Percentiles rank a stretch among this genome's conserved stretches.
These are phyloP conservation scores for Danionella dracula DNA, from an alignment of 2,797 vertebrate genomes.

Conservation along the genomic window DNA sequence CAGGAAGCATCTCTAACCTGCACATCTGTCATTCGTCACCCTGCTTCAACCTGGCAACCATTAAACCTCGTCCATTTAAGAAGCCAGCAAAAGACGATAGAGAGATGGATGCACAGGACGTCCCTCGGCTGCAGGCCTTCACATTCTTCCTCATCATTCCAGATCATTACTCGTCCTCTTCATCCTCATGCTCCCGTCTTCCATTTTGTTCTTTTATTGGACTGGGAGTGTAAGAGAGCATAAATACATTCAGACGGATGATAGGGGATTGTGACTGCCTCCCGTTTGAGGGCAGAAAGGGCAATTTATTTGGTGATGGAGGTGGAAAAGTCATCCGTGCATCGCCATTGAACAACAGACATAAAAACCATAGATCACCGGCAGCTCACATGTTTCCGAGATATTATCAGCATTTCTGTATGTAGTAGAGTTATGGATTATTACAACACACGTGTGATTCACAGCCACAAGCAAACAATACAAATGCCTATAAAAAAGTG, in stretches of 20 bases:
- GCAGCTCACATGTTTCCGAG: conserved; percentile 16
- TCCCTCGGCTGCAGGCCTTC: conserved; percentile 53
- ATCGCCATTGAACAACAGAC: conserved; percentile 50
- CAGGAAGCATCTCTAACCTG: conserved; percentile 58
- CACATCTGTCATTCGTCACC: conserved; percentile 70
- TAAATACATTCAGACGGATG: conserved; percentile 66
- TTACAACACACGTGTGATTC: conserved; percentile 12
- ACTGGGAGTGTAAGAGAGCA: conserved; percentile 56
- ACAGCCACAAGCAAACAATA: conserved; percentile 1
- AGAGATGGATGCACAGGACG: conserved; percentile 61
- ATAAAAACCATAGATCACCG: conserved; percentile 47
- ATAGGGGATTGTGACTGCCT: conserved; percentile 60
- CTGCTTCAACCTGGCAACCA: conserved; percentile 59
- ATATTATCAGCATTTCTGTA: conserved; percentile 15
- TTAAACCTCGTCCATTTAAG: conserved; percentile 52
- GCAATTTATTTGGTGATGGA: conserved; percentile 61
- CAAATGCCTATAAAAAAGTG: conserved; percentile 15
- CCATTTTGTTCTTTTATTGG: conserved; percentile 51
- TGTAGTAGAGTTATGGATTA: conserved; percentile 12
- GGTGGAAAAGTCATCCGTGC: conserved; percentile 51
- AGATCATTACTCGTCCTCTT: conserved; percentile 59
- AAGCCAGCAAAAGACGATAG: conserved; percentile 24
- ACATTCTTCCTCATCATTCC: conserved; percentile 62
- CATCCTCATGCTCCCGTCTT: conserved; percentile 23
- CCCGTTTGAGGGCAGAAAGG: conserved; percentile 52